Base-by-base conservation (phyloP, 2,113 vertebrate genomes). In the Struthio camelus region DNA sequence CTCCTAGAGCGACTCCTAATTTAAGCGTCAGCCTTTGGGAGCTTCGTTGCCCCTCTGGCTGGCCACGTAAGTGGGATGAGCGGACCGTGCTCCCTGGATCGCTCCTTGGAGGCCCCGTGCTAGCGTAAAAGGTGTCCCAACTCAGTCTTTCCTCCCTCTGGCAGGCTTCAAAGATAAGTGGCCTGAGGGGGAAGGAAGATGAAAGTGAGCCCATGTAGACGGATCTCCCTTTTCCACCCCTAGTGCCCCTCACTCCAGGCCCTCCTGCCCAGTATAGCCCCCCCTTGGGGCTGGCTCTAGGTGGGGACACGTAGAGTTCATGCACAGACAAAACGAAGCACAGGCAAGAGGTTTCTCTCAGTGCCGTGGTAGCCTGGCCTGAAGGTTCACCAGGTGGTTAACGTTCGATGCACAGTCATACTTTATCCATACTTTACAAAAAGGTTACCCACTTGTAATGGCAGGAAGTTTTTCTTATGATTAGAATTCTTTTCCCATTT, bases 61-160 rank as follows among this genome's bases (percentile, higher is more conserved):
- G 46, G 48, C 23, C 4, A 3, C 19, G 18, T 3, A 1, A 16
- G 27, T 9, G 42, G 20, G 42, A 3, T 3, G 56, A 10, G 64
- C 24, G 4, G 12, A 1, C 3, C 46, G 1, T 0, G 2, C 30
- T 27, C 13, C 3, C 30, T 7, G 3, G 14, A 38, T 18, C 40
- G 0, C 54, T 6, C n/a, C 56, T 34, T 22, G 5, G 18, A 6
- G 18, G 23, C 50, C 51, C 32, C 27, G 1, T 2, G 36, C 5
- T 9, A 30, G 34, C 36, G 7, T 6, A 6, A 5, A 34, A 17
- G n/a, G 50, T 6, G 85, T 15, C 69, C 36, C 27, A 7, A 27
- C 59, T 10, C 46, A 2, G 73, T 2, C 28, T 58, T 10, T 18
- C 6, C 62, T 3, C 9, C 6, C 54, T 24, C 77, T 32, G 2